phyloP scores from a whole-genome alignment of 2,888 invertebrate genomes.

The Caenorhabditis sulstoni region DNA sequence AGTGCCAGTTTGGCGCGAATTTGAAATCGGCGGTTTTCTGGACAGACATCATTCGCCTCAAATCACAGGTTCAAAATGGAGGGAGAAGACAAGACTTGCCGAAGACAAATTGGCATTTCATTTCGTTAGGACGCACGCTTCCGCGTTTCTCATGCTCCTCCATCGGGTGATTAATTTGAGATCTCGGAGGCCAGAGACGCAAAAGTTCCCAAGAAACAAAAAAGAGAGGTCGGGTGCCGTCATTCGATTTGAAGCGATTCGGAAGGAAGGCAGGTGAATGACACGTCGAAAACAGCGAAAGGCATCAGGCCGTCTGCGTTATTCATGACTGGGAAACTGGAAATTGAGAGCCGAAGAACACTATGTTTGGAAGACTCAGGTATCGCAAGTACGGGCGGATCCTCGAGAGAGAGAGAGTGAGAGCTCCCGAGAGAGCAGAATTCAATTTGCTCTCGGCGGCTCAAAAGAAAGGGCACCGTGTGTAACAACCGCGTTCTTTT shows the following conservation, averaged over 20 bases:
- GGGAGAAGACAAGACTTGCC: background rate
- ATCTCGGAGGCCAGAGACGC: background rate
- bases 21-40: background rate
- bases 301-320: background rate
- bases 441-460: background rate
- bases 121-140: background rate
- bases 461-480: conserved; percentile 3
- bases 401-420: too few species aligned
- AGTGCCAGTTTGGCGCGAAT: conserved; percentile 5
- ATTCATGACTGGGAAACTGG: background rate
- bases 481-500: conserved; percentile 21
- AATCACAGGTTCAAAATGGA: conserved; percentile 2
- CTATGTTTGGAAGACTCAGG: conserved; percentile 2
- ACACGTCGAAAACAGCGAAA: background rate
- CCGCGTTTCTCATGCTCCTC: background rate
- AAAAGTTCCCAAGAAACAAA: background rate
- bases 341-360: background rate
- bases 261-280: background rate
- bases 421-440: conserved; percentile 21
- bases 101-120: background rate
- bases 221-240: background rate
- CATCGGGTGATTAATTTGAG: conserved; percentile 24
- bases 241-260: too few species aligned
- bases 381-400: conserved; percentile 13
- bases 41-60: background rate